Evolutionary conservation across 1,140 invertebrate genomes (phyloP).

Genomic region (Maniola jurtina): DNA sequence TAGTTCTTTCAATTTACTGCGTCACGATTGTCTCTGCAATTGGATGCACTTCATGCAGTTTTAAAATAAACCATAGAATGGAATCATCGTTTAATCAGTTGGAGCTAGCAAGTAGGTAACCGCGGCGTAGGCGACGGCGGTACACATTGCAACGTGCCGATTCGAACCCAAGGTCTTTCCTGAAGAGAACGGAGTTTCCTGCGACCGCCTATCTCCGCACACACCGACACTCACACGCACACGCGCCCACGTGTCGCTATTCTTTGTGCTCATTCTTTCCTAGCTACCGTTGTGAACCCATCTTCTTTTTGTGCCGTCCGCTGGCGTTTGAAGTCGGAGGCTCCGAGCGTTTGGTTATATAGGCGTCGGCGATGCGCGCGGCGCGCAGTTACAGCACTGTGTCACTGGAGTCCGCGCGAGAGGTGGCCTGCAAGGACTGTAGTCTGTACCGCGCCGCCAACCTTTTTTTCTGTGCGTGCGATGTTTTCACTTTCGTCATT

Average conservation of each 20-base stretch:
- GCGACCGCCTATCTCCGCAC: conserved; percentile 74
- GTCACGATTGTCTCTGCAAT: conserved; percentile 26
- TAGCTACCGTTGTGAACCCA: conserved; percentile 67
- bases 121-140: conserved; percentile 72
- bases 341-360: conserved; percentile 71
- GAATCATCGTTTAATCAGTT: conserved; percentile 65
- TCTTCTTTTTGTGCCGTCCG: conserved; percentile 73
- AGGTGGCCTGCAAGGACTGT: conserved; percentile 75
- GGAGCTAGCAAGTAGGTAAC: conserved; percentile 63
- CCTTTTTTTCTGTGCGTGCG: conserved; percentile 78
- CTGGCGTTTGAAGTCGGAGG: conserved; percentile 63
- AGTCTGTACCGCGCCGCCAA: conserved; percentile 69
- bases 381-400: conserved; percentile 74
- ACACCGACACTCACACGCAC: conserved; percentile 70
- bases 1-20: conserved; percentile 20
- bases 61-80: conserved; percentile 46
- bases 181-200: conserved; percentile 80
- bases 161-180: conserved; percentile 79
- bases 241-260: conserved; percentile 69
- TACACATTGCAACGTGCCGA: conserved; percentile 75
- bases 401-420: conserved; percentile 75
- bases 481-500: conserved; percentile 79
- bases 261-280: conserved; percentile 71
- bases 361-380: conserved; percentile 72
- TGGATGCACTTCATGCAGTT: conserved; percentile 30